phyloP scores from a whole-genome alignment of 2,888 invertebrate genomes.

The Drosophila vallismaia region DNA sequence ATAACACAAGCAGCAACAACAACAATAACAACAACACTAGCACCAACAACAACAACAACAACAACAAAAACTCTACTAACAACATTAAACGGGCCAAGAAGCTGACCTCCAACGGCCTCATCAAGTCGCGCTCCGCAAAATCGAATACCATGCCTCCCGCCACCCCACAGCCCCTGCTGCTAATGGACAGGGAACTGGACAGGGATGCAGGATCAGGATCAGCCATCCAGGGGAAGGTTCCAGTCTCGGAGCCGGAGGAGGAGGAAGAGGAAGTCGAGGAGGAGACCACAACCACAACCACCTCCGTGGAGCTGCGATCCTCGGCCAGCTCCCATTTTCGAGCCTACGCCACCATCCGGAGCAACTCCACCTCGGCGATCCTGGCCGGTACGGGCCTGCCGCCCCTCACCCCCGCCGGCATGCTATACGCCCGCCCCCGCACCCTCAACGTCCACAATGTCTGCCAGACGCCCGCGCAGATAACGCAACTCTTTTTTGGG shows the following conservation, averaged over 20 bases:
- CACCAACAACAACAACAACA: constrained; percentile 40
- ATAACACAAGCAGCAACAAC: constrained; percentile 32
- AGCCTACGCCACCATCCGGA: constrained; percentile 68
- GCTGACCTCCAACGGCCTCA: constrained; percentile 38
- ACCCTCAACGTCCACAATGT: constrained; percentile 82
- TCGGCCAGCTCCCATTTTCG: constrained; percentile 47
- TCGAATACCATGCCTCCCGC: constrained; percentile 26
- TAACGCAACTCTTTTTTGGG: constrained; percentile 83
- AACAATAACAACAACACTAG: constrained; percentile 34
- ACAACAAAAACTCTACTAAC: constrained; percentile 39
- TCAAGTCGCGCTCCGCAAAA: constrained; percentile 48
- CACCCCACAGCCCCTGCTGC: constrained; percentile 32
- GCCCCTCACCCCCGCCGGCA: constrained; percentile 51
- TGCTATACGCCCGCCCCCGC: constrained; percentile 78
- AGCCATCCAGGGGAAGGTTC: not conserved
- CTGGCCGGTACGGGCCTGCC: constrained; percentile 56
- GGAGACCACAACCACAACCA: constrained; percentile 59
- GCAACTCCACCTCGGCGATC: constrained; percentile 80
- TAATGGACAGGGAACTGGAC: constrained; percentile 37
- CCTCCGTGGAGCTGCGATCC: constrained; percentile 67
- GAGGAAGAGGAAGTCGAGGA: constrained; percentile 41
- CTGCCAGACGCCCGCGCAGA: constrained; percentile 81
- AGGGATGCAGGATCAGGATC: not conserved
- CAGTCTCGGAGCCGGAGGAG: no score
- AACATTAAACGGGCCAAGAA: constrained; percentile 42